Percentiles rank a stretch among this genome's conserved stretches.
Conservation (phyloP, 1,140 invertebrate genomes). For the Dendrolimus punctatus region DNA sequence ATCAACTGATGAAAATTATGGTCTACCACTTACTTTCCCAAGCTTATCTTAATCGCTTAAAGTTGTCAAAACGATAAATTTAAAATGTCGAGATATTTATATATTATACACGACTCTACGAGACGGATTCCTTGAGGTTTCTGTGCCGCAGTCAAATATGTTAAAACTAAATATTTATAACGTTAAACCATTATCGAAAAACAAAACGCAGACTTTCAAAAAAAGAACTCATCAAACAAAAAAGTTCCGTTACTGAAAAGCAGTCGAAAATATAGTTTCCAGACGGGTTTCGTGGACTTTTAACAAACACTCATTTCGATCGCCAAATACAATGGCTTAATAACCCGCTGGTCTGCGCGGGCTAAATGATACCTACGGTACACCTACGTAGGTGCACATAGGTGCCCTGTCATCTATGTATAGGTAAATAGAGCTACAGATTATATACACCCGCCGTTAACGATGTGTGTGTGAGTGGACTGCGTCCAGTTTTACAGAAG, state of each 20-base stretch:
- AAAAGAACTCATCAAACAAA: too few relatives aligned
- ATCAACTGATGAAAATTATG: too few relatives aligned
- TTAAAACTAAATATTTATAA: too few relatives aligned
- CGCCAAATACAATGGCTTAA: constrained; percentile 71
- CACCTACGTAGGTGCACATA: constrained; percentile 5
- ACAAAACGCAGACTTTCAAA: constrained; percentile 20
- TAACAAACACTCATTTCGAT: constrained; percentile 64
- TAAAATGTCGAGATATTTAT: too few relatives aligned
- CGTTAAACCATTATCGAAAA: constrained; percentile 2
- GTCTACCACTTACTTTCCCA: too few relatives aligned
- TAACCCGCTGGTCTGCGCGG: constrained; percentile 47
- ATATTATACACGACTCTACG: too few relatives aligned
- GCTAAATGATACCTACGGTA: constrained; percentile 40
- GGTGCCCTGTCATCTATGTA: constrained; percentile 24
- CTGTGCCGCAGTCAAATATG: too few relatives aligned
- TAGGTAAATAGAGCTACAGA: constrained; percentile 8
- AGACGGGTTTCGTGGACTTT: constrained; percentile 50
- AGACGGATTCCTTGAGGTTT: too few relatives aligned
- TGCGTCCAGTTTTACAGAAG: constrained; percentile 57
- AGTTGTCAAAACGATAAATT: too few relatives aligned
- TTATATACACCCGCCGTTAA: neutral
- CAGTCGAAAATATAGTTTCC: constrained; percentile 48
- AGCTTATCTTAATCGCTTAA: too few relatives aligned
- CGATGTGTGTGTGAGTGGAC: constrained; percentile 54
- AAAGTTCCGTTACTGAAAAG: too few relatives aligned